Evolutionary conservation across 2,113 vertebrate genomes (phyloP).

Genomic region (Ascaphus truei): DNA sequence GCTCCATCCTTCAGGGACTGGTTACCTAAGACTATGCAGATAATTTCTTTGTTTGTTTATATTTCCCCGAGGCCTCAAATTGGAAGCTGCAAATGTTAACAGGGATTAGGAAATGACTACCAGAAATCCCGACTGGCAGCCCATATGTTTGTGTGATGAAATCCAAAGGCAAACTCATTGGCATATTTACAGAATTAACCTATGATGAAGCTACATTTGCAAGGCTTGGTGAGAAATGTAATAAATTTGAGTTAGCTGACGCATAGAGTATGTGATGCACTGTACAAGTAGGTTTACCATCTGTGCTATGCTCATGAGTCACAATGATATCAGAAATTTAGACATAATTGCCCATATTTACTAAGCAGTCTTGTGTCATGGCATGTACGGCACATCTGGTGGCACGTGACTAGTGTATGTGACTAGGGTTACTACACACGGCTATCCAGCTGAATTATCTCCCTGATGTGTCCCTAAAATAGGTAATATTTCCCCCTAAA

Average conservation of each 20-base stretch:
- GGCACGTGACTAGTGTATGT: no score
- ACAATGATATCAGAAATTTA: no score
- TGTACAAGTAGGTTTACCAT: not conserved
- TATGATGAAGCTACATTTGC: conserved; percentile 2
- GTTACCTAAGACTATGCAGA: conserved; percentile 12
- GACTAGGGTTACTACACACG: no score
- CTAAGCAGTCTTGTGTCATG: no score
- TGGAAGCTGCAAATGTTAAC: conserved; percentile 37
- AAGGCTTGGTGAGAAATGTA: not conserved
- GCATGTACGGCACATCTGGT: no score
- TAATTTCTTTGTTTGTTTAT: conserved; percentile 11
- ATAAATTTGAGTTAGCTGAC: not conserved
- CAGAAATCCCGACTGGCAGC: conserved; percentile 27
- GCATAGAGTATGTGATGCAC: not conserved
- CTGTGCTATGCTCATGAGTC: not conserved
- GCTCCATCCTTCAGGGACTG: not conserved
- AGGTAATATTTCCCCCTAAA: no score
- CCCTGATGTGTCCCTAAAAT: no score
- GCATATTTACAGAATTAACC: conserved; percentile 33
- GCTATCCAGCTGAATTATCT: no score
- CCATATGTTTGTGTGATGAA: conserved; percentile 36
- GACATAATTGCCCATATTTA: no score
- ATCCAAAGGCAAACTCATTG: conserved; percentile 32
- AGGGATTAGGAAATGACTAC: conserved; percentile 30
- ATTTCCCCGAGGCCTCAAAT: conserved; percentile 13